Evolutionary conservation across 2,888 invertebrate species (phyloP).

Genomic region (Taenaris catops): DNA sequence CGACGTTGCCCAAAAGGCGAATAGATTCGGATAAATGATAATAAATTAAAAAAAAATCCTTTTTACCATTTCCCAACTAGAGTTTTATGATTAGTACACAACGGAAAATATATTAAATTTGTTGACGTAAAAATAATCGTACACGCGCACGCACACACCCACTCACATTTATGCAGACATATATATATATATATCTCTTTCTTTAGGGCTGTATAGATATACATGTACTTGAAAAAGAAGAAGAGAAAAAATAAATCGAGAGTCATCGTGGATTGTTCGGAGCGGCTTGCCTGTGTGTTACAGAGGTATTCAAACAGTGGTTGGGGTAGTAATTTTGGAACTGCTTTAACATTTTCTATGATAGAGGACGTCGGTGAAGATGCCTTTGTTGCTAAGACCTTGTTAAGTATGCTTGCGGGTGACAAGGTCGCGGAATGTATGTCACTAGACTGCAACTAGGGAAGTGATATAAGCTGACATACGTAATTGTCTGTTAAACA

Average conservation of each 20-base stretch:
- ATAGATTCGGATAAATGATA: no score
- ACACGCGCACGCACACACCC: no score
- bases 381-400: constrained; percentile 52
- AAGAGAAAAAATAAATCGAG: constrained; percentile 55
- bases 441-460: constrained; percentile 67
- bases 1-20: no score
- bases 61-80: no score
- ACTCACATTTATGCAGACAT: no score
- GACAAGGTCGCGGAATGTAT: constrained; percentile 70
- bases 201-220: no score
- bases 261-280: constrained; percentile 59
- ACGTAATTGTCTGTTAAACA: constrained; percentile 13
- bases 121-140: no score
- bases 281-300: constrained; percentile 61
- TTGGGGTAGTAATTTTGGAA: constrained; percentile 59
- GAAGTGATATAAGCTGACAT: constrained; percentile 68
- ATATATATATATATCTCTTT: no score
- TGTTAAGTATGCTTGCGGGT: constrained; percentile 61
- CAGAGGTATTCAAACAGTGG: constrained; percentile 46
- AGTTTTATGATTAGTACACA: no score
- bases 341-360: constrained; percentile 59
- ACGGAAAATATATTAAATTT: no score
- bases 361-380: constrained; percentile 64
- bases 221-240: constrained; percentile 66
- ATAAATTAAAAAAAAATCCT: no score